Evolutionary conservation across 2,113 vertebrate genomes (phyloP).

Genomic region (Hoplias malabaricus): DNA sequence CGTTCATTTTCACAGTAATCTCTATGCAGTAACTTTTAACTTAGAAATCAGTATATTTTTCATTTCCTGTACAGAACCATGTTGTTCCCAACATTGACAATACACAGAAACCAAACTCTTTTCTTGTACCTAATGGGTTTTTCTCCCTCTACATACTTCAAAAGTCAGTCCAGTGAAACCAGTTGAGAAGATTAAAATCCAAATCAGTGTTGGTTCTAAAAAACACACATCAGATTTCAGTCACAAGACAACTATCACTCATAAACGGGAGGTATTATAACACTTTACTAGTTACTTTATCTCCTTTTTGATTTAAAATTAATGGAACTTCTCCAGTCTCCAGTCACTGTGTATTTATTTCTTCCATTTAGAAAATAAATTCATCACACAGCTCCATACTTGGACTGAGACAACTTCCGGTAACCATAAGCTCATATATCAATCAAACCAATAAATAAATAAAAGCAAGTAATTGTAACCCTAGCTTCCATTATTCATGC

Average conservation of each 20-base stretch:
- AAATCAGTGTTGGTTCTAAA: conserved; percentile 48
- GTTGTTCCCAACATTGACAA: not conserved
- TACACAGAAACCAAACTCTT: not conserved
- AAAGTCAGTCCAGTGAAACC: conserved; percentile 60
- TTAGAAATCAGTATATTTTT: too few species aligned
- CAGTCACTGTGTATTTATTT: not conserved
- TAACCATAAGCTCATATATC: not conserved
- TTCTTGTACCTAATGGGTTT: not conserved
- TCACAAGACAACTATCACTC: conserved; percentile 56
- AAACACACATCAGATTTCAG: conserved; percentile 6
- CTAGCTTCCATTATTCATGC: not conserved
- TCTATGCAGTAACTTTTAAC: too few species aligned
- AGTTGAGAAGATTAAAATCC: conserved; percentile 73
- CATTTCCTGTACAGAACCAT: too few species aligned
- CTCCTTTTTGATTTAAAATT: not conserved
- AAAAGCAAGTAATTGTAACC: not conserved
- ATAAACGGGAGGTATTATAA: conserved; percentile 61
- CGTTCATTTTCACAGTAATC: not conserved
- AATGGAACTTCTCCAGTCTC: not conserved
- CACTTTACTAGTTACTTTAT: not conserved
- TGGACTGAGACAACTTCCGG: not conserved
- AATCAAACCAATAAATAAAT: not conserved
- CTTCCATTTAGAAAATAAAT: not conserved
- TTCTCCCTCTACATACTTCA: not conserved
- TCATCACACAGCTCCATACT: not conserved